Evolutionary conservation across 2,113 vertebrate genomes (phyloP).

Genomic region (Pithys albifrons): DNA sequence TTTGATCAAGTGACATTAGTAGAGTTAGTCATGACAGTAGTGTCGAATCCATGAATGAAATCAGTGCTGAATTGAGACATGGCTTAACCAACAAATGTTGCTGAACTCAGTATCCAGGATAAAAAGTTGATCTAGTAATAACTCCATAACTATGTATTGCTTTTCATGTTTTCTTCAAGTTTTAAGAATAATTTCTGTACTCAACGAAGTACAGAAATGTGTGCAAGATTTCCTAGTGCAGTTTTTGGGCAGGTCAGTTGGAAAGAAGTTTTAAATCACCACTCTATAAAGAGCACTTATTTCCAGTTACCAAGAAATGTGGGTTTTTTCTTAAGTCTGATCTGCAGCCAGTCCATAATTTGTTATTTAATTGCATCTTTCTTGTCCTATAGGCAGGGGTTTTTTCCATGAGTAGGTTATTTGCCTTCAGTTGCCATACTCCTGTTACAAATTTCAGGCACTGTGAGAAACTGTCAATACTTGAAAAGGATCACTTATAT

Average conservation of each 20-base stretch:
- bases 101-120: background rate
- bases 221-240: background rate
- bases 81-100: background rate
- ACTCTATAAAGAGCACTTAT: background rate
- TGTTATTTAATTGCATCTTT: background rate
- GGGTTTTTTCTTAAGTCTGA: background rate
- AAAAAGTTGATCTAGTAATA: background rate
- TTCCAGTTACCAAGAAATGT: background rate
- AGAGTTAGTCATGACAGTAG: background rate
- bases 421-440: background rate
- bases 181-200: background rate
- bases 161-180: background rate
- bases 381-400: background rate
- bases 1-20: constrained; percentile 47
- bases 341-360: background rate
- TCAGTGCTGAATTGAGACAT: background rate
- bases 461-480: background rate
- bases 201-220: background rate
- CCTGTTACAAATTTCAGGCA: background rate
- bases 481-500: background rate
- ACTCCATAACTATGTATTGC: background rate
- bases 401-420: background rate
- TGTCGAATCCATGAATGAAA: background rate
- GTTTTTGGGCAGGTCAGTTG: background rate
- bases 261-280: background rate